Evolutionary conservation across 2,113 vertebrate genomes (phyloP).

Genomic region (Dinomys branickii): DNA sequence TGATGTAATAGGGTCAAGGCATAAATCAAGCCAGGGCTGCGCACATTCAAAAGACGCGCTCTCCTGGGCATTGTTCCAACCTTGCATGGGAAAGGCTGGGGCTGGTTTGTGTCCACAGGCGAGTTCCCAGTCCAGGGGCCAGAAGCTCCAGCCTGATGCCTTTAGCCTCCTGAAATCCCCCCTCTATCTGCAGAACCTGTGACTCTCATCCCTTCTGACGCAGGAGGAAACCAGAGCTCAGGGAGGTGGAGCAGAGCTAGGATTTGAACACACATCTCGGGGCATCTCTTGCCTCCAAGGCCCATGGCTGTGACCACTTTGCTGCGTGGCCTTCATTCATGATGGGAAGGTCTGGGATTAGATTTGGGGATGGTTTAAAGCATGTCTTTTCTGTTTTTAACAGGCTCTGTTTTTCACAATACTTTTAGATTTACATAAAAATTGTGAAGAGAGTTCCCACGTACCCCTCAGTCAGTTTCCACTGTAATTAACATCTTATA

Average conservation of each 20-base stretch:
- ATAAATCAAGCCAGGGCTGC: background rate
- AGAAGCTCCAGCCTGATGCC: background rate
- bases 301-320: background rate
- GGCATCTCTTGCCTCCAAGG: background rate
- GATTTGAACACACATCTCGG: background rate
- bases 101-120: background rate
- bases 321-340: background rate
- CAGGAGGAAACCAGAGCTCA: background rate
- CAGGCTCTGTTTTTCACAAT: background rate
- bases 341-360: background rate
- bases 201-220: background rate
- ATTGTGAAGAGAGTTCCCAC: background rate
- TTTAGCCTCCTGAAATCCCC: background rate
- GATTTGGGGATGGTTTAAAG: too few relatives aligned
- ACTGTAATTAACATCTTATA: background rate
- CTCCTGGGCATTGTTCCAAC: accelerated
- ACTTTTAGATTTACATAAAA: background rate
- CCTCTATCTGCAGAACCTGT: background rate
- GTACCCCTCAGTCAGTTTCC: background rate
- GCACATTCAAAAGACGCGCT: background rate
- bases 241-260: background rate
- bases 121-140: background rate
- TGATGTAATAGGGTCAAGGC: background rate
- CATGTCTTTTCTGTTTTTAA: background rate
- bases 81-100: background rate